Conservation (phyloP, 2,113 vertebrate species). For the Ellobius talpinus region DNA sequence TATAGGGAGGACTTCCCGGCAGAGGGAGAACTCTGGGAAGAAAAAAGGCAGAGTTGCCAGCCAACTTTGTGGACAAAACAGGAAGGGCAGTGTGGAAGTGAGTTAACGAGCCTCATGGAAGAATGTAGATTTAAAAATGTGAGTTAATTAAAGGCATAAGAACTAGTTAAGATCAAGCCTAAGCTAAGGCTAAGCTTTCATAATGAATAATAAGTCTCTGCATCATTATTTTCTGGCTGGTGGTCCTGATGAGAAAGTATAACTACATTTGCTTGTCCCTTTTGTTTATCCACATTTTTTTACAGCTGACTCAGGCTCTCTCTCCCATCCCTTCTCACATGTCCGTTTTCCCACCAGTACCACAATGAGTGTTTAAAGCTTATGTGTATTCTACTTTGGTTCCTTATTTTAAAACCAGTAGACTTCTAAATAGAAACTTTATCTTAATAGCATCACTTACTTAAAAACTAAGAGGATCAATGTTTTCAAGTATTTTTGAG, state of each 20-base stretch:
- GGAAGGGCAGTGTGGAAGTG: not conserved
- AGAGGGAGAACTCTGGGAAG: not conserved
- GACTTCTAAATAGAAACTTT: slow-evolving; percentile 45
- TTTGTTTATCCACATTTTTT: not conserved
- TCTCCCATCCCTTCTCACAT: not conserved
- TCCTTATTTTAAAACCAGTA: not conserved
- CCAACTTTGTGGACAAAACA: not conserved
- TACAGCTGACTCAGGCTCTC: not conserved
- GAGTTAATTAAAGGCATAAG: not conserved
- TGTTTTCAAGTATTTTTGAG: not conserved
- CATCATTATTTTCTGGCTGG: not conserved
- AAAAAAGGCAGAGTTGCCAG: not conserved
- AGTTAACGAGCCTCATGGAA: not conserved
- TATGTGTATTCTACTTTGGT: not conserved
- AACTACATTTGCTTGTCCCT: not conserved
- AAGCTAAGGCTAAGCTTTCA: not conserved
- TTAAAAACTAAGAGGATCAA: slow-evolving; percentile 26
- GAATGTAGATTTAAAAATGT: not conserved
- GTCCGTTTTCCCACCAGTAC: slow-evolving; percentile 5
- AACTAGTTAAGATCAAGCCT: not conserved
- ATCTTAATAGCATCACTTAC: slow-evolving; percentile 52
- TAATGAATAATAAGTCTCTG: not conserved
- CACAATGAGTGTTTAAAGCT: slow-evolving; percentile 15
- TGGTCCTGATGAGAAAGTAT: not conserved
- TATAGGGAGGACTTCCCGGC: not conserved